phyloP scores from a whole-genome alignment of 2,888 invertebrate species.

The Epistrophe eligans region DNA sequence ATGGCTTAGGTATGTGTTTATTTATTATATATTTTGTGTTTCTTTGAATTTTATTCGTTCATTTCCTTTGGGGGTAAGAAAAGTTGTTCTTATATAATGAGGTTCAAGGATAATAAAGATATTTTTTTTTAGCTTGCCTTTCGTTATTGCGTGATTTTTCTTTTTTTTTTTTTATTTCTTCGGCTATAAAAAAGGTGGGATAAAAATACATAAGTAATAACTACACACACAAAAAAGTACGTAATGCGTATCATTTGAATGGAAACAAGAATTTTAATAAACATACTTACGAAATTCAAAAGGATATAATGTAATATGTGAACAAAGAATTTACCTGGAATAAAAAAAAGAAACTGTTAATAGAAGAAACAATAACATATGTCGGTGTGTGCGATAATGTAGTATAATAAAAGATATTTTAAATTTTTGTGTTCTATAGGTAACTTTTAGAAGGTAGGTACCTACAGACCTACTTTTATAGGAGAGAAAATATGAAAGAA shows the following conservation, averaged over 20 bases:
- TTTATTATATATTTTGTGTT: slow-evolving; percentile 15
- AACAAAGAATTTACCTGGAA: slow-evolving; percentile 2
- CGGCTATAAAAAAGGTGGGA: background rate
- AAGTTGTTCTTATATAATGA: slow-evolving; percentile 51
- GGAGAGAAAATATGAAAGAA: no score
- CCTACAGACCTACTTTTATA: no score
- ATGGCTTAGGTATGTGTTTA: slow-evolving; percentile 38
- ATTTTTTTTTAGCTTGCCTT: background rate
- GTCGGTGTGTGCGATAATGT: no score
- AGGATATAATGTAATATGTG: background rate
- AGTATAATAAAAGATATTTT: no score
- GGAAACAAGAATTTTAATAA: background rate
- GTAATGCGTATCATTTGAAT: background rate
- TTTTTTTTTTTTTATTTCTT: background rate
- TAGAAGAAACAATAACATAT: background rate
- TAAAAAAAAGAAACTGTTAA: background rate
- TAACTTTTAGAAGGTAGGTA: no score
- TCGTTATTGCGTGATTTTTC: background rate
- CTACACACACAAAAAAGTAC: background rate
- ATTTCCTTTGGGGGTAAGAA: slow-evolving; percentile 22
- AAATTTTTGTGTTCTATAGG: no score
- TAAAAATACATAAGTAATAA: background rate
- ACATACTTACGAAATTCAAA: background rate
- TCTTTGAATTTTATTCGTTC: slow-evolving; percentile 35
- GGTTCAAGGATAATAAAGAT: slow-evolving; percentile 18